Evolutionary conservation across 2,113 vertebrate species (phyloP).

Genomic region (Motacilla tschutschensis): DNA sequence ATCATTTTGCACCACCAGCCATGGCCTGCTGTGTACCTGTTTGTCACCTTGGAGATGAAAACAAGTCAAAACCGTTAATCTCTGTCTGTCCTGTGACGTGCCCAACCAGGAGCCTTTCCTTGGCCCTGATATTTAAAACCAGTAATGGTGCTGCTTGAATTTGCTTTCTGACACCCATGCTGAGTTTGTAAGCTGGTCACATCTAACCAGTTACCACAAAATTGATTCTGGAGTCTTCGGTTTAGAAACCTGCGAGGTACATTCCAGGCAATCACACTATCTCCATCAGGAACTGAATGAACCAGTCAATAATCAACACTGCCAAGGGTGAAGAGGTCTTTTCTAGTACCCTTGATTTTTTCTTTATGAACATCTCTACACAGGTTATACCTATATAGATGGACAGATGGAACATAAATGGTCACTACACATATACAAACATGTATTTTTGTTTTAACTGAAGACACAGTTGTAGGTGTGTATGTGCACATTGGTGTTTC

Average conservation of each 20-base stretch:
- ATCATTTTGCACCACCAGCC: background rate
- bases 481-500: rapidly evolving
- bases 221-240: constrained; percentile 44
- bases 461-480: background rate
- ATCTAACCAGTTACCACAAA: constrained; percentile 27
- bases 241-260: background rate
- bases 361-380: background rate
- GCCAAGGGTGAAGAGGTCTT: constrained; percentile 12
- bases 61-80: background rate
- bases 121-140: background rate
- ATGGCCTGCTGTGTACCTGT: background rate
- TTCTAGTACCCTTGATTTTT: background rate
- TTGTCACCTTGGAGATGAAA: background rate
- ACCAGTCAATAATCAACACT: background rate
- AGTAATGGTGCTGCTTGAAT: background rate
- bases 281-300: constrained; percentile 1
- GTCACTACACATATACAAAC: rapidly evolving
- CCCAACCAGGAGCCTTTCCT: background rate
- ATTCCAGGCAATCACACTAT: background rate
- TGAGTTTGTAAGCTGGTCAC: constrained; percentile 38
- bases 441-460: no score
- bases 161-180: background rate
- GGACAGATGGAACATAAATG: background rate
- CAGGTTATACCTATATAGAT: background rate
- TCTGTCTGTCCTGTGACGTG: background rate